A percentile compares a stretch with the other conserved stretches of the same genome.
These are phyloP conservation scores for Oreochromis mossambicus DNA, from an alignment of 2,797 vertebrate species.

Conservation along the genomic window DNA sequence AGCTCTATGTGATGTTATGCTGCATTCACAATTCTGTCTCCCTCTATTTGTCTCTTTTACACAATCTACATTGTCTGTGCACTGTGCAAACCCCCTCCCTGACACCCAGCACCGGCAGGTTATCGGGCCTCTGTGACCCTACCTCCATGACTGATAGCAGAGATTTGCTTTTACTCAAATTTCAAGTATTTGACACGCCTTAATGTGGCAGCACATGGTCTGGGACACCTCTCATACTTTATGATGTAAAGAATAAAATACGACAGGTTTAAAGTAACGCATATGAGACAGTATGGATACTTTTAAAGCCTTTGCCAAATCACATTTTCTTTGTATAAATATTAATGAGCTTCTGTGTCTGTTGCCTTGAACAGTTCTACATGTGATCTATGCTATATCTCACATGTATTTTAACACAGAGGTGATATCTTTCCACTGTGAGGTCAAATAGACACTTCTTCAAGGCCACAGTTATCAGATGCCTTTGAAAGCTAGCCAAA, in stretches of 20 bases:
- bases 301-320: conserved; percentile 14
- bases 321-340: neutral
- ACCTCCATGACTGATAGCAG: conserved; percentile 46
- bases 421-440: neutral
- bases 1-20: conserved; percentile 55
- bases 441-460: neutral
- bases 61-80: conserved; percentile 66
- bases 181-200: conserved; percentile 46
- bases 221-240: conserved; percentile 29
- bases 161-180: conserved; percentile 54
- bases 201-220: conserved; percentile 41
- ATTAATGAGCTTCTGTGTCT: conserved; percentile 2
- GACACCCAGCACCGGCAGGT: conserved; percentile 64
- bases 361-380: conserved; percentile 22
- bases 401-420: neutral
- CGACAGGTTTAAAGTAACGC: conserved; percentile 7
- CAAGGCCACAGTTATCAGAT: neutral
- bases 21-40: conserved; percentile 55
- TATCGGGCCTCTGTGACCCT: conserved; percentile 50
- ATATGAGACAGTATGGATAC: conserved; percentile 3
- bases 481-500: conserved; percentile 4
- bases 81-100: conserved; percentile 66
- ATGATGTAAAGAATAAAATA: neutral
- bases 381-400: neutral
- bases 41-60: conserved; percentile 44